Conservation (phyloP, 2,888 invertebrate genomes). For the Ceriagrion tenellum region DNA sequence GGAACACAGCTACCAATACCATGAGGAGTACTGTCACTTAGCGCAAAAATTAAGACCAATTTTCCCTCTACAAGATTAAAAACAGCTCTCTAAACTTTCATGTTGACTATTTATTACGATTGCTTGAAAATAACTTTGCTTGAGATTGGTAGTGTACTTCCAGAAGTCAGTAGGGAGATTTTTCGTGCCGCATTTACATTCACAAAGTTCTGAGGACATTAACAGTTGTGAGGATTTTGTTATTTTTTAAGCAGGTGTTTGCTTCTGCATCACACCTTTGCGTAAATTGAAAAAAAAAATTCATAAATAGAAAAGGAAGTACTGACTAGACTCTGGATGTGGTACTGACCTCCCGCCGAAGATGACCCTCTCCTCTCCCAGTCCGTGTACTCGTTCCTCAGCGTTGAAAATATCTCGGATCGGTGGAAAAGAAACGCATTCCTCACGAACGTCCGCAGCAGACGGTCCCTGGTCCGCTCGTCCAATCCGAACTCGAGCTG, state of each 20-base stretch:
- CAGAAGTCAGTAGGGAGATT: no score
- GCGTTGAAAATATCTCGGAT: conserved; percentile 95
- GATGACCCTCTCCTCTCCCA: conserved; percentile 85
- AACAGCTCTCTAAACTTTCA: no score
- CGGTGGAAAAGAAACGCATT: conserved; percentile 97
- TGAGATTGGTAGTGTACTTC: no score
- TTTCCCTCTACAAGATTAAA: no score
- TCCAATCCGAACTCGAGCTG: conserved; percentile 87
- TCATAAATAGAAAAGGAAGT: background rate
- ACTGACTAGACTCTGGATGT: background rate
- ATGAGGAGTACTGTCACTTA: no score
- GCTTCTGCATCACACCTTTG: background rate
- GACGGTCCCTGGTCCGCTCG: conserved; percentile 74
- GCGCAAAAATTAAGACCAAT: no score
- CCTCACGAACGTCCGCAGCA: conserved; percentile 87
- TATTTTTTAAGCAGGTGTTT: background rate
- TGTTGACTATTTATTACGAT: no score
- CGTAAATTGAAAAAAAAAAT: background rate
- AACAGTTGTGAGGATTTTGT: no score
- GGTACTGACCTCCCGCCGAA: conserved; percentile 45
- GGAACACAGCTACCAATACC: no score
- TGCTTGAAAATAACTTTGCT: no score
- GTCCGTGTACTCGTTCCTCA: conserved; percentile 97
- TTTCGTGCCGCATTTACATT: no score
- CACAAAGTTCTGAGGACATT: no score